Percentiles rank a stretch among this genome's conserved stretches.
phyloP scores from a whole-genome alignment of 2,888 invertebrate genomes.

The Cephus rjabovi region DNA sequence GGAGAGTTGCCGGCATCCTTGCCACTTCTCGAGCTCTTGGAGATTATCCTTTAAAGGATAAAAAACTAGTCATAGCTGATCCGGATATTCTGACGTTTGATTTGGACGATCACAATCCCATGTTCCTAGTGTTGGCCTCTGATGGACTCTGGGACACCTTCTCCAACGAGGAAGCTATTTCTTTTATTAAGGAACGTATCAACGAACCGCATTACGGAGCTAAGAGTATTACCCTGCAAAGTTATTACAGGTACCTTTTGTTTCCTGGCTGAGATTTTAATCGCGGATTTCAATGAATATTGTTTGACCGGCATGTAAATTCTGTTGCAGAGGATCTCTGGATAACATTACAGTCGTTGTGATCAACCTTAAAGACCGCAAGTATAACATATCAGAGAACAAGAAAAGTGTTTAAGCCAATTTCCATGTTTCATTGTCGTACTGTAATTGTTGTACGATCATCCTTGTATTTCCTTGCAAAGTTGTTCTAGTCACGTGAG shows the following conservation, averaged over 20 bases:
- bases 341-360: slow-evolving; percentile 97
- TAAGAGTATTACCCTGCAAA: slow-evolving; percentile 89
- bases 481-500: not conserved
- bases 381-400: slow-evolving; percentile 40
- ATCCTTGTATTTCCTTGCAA: not conserved
- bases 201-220: slow-evolving; percentile 91
- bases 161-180: slow-evolving; percentile 93
- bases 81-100: slow-evolving; percentile 95
- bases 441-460: not conserved
- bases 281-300: not conserved
- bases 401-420: not conserved
- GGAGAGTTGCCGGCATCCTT: slow-evolving; percentile 95
- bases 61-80: slow-evolving; percentile 93
- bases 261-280: not conserved
- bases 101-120: slow-evolving; percentile 85
- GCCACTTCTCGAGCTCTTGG: slow-evolving; percentile 95
- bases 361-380: slow-evolving; percentile 79
- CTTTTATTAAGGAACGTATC: slow-evolving; percentile 86
- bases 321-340: slow-evolving; percentile 79
- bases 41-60: slow-evolving; percentile 95
- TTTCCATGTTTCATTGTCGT: not conserved
- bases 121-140: slow-evolving; percentile 92
- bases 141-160: slow-evolving; percentile 98
- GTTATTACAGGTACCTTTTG: slow-evolving; percentile 74
- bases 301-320: not conserved